phyloP scores from a whole-genome alignment of 2,113 vertebrate genomes.

The Python bivittatus region DNA sequence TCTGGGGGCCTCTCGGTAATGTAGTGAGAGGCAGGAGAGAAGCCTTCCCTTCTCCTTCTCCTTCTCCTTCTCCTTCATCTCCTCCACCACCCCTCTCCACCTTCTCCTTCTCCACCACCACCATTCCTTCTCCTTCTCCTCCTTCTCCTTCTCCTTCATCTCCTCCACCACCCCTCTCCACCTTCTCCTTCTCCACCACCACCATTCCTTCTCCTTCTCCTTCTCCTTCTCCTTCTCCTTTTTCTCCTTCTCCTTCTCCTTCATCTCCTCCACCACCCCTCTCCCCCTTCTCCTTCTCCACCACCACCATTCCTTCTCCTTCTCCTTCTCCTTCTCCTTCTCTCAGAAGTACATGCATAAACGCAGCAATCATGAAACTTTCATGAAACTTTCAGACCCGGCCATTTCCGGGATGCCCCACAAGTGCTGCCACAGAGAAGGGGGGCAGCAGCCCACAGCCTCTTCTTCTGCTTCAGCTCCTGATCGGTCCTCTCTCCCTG shows the following conservation, averaged over 20 bases:
- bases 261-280: too few relatives aligned
- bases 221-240: too few relatives aligned
- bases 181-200: background rate
- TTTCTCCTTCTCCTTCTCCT: too few relatives aligned
- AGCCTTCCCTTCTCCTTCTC: too few relatives aligned
- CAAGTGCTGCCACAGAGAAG: background rate
- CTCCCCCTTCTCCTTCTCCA: too few relatives aligned
- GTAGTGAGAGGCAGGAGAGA: accelerated
- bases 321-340: background rate
- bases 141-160: background rate
- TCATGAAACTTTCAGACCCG: background rate
- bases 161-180: background rate
- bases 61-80: background rate
- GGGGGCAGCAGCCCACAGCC: background rate
- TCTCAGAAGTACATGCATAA: background rate
- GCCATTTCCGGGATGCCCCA: background rate
- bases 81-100: too few relatives aligned
- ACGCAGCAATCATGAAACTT: background rate
- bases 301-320: accelerated
- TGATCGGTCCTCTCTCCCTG: background rate
- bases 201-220: too few relatives aligned
- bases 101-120: background rate
- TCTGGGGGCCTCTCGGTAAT: slow-evolving; percentile 8
- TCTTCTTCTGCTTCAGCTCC: background rate
- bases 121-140: background rate